A percentile compares a stretch with the other conserved stretches of the same genome.
Conservation (phyloP, 2,888 invertebrate genomes). For the Mycogona germanica region DNA sequence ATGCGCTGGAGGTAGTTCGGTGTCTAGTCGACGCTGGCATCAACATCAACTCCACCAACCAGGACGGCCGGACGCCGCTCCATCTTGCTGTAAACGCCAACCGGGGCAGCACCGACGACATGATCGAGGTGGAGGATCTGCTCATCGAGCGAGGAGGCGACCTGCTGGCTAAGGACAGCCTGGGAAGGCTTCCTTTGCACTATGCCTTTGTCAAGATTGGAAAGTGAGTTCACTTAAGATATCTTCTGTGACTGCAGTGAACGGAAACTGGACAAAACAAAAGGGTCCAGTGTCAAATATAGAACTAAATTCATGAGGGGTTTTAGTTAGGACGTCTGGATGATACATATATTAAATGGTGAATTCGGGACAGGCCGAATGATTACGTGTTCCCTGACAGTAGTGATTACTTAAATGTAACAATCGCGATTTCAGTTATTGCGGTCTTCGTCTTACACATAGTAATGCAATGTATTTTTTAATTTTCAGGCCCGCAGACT, state of each 20-base stretch:
- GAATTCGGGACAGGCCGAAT: neutral
- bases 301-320: too few relatives aligned
- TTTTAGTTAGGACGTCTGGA: too few relatives aligned
- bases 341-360: too few relatives aligned
- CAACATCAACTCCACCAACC: conserved; percentile 20
- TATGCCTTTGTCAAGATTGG: conserved; percentile 37
- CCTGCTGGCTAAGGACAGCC: conserved; percentile 30
- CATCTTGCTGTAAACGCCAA: conserved; percentile 37
- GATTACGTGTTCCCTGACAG: neutral
- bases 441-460: neutral
- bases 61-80: conserved; percentile 34
- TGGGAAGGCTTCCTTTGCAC: conserved; percentile 37
- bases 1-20: conserved; percentile 26
- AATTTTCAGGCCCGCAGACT: conserved; percentile 26
- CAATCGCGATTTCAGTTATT: neutral
- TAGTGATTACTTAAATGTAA: neutral
- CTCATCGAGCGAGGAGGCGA: conserved; percentile 35
- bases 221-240: too few relatives aligned
- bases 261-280: too few relatives aligned
- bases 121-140: conserved; percentile 37
- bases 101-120: conserved; percentile 34
- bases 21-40: conserved; percentile 29
- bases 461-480: neutral
- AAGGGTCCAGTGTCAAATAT: too few relatives aligned
- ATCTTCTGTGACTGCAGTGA: too few relatives aligned